Base-by-base conservation (phyloP, 2,797 vertebrate genomes). In the Rhinoraja longicauda region DNA sequence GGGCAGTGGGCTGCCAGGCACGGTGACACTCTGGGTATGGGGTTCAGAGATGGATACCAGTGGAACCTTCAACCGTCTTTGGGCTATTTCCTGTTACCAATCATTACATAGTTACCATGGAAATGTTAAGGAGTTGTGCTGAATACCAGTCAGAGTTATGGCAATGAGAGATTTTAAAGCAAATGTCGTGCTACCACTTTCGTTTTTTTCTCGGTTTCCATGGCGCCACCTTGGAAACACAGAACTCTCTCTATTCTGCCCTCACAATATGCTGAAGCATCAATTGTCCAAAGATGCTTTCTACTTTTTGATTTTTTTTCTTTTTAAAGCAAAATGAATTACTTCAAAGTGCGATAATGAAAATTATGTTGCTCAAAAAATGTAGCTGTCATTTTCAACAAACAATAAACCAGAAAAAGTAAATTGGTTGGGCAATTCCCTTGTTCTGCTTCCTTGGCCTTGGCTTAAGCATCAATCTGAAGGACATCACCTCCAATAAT, bases 131-230 rank as follows among this genome's bases (percentile, higher is more conserved):
- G n/a, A 67, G n/a, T 88, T 67, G 32, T 67, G 62, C 84, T 88
- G 84, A 88, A 88, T 67, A 67, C 84, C 62, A 67, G 84, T 88
- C 62, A 77, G 84, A 88, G 59, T 88, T 88, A 67, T 32, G 84
- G 59, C 84, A 88, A 88, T 88, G 84, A 88, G 84, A 88, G 62
- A 88, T 88, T 67, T 88, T 88, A 88, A 64, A 88, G 84, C 84
- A 88, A 88, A 88, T 88, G n/a, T 88, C 84, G 8, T 88, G 84
- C 84, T 88, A 32, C 84, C n/a, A 88, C 84, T 64, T 88, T 64
- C 84, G 67, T 67, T 88, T 84, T 88, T 88, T 88, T 88, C n/a
- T n/a, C 59, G 19, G 84, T 88, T 88, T 88, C 84, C 84, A 88
- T 88, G 84, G 84, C 10, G 59, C n/a, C 59, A 64, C 84, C 84